Percentiles rank a stretch among this genome's conserved stretches.
These are phyloP conservation scores for Falco novaeseelandiae DNA, from an alignment of 2,797 vertebrate genomes.

Conservation along the genomic window DNA sequence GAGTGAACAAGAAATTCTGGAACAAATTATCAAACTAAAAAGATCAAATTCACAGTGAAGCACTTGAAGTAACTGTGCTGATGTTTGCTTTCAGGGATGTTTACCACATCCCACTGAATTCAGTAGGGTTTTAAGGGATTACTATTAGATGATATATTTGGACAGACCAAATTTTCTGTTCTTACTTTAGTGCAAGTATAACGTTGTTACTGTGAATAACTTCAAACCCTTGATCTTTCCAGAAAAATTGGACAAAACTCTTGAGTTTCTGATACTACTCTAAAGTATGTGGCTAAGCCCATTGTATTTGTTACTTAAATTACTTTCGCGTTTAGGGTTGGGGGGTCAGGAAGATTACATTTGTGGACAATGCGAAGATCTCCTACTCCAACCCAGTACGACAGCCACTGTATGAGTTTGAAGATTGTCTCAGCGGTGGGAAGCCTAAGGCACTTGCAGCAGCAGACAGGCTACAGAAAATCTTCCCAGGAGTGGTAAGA, in stretches of 20 bases:
- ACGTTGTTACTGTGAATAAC: neutral
- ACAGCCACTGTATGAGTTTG: constrained; percentile 95
- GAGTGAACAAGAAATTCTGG: neutral
- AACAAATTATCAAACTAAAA: neutral
- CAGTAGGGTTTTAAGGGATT: neutral
- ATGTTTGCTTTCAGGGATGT: neutral
- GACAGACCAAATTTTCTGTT: neutral
- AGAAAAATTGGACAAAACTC: neutral
- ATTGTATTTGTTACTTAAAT: neutral
- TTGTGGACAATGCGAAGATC: constrained; percentile 97
- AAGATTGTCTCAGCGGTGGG: constrained; percentile 92
- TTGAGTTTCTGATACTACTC: neutral
- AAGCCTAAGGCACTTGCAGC: constrained; percentile 92
- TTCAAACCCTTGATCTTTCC: neutral
- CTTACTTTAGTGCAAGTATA: neutral
- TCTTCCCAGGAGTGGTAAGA: constrained; percentile 97
- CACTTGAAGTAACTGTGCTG: neutral
- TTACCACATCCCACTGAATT: neutral
- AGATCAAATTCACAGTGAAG: neutral
- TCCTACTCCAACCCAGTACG: constrained; percentile 98
- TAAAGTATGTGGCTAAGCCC: neutral
- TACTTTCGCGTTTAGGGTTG: constrained; percentile 84
- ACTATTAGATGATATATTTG: neutral
- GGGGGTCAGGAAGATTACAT: constrained; percentile 95
- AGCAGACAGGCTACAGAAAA: constrained; percentile 89